Base-by-base conservation (phyloP, 2,888 invertebrate species). In the Allolobophora icterica region DNA sequence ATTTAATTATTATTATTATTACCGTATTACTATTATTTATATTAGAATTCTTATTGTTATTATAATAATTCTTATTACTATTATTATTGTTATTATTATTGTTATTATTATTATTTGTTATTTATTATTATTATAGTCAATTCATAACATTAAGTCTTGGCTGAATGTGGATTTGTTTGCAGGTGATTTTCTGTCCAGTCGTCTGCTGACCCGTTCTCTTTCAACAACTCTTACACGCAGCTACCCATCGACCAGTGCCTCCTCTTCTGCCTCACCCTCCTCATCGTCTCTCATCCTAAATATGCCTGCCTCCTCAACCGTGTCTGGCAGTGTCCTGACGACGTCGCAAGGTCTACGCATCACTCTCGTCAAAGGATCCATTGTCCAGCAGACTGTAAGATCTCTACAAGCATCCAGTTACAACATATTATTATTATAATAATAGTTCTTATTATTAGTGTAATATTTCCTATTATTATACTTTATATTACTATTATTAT, bases 341-440 rank as follows among this genome's bases (percentile, higher is more conserved):
- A 90, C 90, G 17, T 4, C 90, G 17, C 34, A 90, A 33, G 91
- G 91, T 13, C 5, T 91, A 15, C n/a, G 35, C 33, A 40, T 91
- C 35, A 40, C 34, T n/a, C 42, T 90, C 8, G 84, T 91, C 21
- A 91, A 91, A 40, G 91, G 91, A 24, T 89, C 89, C 40, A 91
- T 91, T 33, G 90, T 83, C 6, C 35, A 90, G 30, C 89, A 91
- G 83, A 89, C 4, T 4, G 91, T 91, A 34, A 90, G 38, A 92
- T 35, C 38, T 24, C 24, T 38, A 87, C 2, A 35, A 24, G 17
- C 35, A 30, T 8, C 71, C n/a, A n/a, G n/a, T 34, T 35, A 17
- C 35, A 24, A 21, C 52, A 52, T 11, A 45, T 45, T 45, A 17
- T 45, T 17, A 17, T 17, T 13, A 45, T 45, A 45, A 40, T 40